These are phyloP conservation scores for Eumacrocentrus americanus DNA, from an alignment of 2,888 invertebrate species.

Conservation along the genomic window DNA sequence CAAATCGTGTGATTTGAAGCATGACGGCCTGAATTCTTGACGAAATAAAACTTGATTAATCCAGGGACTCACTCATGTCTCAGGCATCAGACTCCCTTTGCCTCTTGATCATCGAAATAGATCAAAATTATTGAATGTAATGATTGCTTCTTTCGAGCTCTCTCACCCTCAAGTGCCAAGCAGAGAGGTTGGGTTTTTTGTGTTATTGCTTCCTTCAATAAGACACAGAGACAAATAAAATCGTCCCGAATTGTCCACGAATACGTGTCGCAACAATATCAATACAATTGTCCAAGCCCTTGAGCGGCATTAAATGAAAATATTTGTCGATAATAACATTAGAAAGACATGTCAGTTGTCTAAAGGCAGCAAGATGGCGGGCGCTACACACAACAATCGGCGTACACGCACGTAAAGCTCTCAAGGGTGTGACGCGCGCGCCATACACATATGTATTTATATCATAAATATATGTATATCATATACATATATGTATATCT, in stretches of 20 bases:
- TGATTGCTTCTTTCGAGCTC: not conserved
- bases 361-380: constrained; percentile 55
- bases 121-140: constrained; percentile 9
- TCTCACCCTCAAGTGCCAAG: constrained; percentile 11
- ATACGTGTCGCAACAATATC: constrained; percentile 20
- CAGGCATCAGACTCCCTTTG: no score
- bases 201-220: constrained; percentile 8
- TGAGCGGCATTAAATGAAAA: constrained; percentile 29
- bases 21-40: constrained; percentile 7
- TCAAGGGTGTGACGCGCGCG: not conserved
- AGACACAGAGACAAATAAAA: not conserved
- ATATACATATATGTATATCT: constrained; percentile 41
- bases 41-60: constrained; percentile 26
- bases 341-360: constrained; percentile 56
- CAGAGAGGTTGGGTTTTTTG: constrained; percentile 28
- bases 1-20: constrained; percentile 1
- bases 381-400: constrained; percentile 36
- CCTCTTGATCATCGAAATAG: no score
- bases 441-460: constrained; percentile 2
- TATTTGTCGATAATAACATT: constrained; percentile 57
- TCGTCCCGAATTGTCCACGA: constrained; percentile 14
- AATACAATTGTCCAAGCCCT: constrained; percentile 29
- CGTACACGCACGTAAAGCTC: constrained; percentile 35
- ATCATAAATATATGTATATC: constrained; percentile 20
- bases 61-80: constrained; percentile 20